phyloP scores from a whole-genome alignment of 2,113 vertebrate species.

The Vulpes lagopus region DNA sequence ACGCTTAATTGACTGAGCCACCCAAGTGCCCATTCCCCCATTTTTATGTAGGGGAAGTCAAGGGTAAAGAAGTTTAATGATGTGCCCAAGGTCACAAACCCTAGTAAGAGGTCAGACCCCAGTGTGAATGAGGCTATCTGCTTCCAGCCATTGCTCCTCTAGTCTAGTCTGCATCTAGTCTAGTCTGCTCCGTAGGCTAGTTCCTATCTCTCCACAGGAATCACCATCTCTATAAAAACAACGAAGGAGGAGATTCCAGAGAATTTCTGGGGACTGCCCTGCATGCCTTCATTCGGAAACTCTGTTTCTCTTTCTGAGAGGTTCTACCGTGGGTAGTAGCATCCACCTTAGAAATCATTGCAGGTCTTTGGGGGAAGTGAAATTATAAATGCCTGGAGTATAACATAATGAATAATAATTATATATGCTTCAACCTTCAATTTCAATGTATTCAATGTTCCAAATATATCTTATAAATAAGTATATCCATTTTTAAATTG shows the following conservation, averaged over 20 bases:
- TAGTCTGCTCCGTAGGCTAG: background rate
- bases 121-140: too few species aligned
- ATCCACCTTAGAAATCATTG: background rate
- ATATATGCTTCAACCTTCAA: slow-evolving; percentile 6
- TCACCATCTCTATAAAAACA: background rate
- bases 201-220: background rate
- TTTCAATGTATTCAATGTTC: background rate
- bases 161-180: too few species aligned
- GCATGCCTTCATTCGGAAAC: background rate
- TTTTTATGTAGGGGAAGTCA: background rate
- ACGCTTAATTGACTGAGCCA: too few species aligned
- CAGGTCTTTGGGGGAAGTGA: background rate
- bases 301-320: background rate
- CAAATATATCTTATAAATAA: slow-evolving; percentile 40
- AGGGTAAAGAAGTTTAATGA: background rate
- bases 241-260: background rate
- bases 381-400: background rate
- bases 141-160: background rate
- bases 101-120: background rate
- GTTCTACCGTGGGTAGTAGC: background rate
- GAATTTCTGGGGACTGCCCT: background rate
- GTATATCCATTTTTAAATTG: slow-evolving; percentile 23
- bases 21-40: too few species aligned
- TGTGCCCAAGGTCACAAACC: background rate
- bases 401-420: background rate